Base-by-base conservation (phyloP, 2,888 invertebrate genomes). In the Gortyna flavago region DNA sequence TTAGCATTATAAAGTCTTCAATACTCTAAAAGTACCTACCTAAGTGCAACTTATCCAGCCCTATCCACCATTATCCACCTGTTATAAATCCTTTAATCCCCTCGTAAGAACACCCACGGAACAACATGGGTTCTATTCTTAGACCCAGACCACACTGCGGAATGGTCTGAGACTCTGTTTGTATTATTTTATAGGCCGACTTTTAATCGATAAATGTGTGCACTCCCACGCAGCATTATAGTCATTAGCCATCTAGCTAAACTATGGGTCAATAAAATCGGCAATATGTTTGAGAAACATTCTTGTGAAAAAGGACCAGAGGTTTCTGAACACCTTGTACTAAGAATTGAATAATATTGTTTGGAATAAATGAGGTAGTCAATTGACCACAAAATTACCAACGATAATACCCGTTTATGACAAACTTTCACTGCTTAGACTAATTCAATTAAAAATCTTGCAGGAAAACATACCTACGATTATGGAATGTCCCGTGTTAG, bases 151-250 rank as follows among this genome's bases (percentile, higher is more conserved):
- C 75, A 83, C 84, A 83, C 72, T 65, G 62, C 11, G 32, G 65
- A 62, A 65, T 70, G 41, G 62, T 7, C 65, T 18, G 29, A 25
- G 64, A 65, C 35, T 64, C 51, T 61, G 77, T 68, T 81, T 71
- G 72, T 72, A 72, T 78, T 79, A 83, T 83, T 84, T 84, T 84
- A 84, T 86, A 73, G 75, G 48, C 25, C 32, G 59, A 79, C 65
- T 84, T 83, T 86, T 86, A 83, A 84, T 84, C 84, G 84, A 75
- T 75, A 84, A 84, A 84, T 86, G 79, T 73, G 66, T 74, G 83
- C 75, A 78, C 84, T 84, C 84, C 87, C 75, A 84, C 84, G 74
- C 73, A 13, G 25, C 38, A 29, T 64, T 72, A 62, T 21, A 71
- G 68, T 25, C 54, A 57, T 74, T 21, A 71, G 68, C n/a, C 54